phyloP scores from a whole-genome alignment of 1,140 invertebrate species.

The Drosophila quadrilineata region DNA sequence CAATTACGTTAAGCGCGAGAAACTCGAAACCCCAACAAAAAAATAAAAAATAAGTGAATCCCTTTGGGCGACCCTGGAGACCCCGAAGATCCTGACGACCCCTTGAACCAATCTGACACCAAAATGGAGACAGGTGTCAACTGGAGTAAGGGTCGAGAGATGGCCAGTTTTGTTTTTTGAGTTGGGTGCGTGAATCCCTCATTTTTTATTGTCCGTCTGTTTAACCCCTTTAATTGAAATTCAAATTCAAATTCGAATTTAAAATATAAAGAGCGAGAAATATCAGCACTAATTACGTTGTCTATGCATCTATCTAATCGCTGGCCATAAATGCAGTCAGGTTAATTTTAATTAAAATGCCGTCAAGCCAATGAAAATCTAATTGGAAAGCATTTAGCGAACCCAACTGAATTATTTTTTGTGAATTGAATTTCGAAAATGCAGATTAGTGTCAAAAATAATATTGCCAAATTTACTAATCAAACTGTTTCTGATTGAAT shows the following conservation, averaged over 20 bases:
- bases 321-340: slow-evolving; percentile 18
- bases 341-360: slow-evolving; percentile 53
- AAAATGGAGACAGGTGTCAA: slow-evolving; percentile 62
- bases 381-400: too few relatives aligned
- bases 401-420: too few relatives aligned
- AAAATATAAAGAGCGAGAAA: not conserved
- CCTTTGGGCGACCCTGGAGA: slow-evolving; percentile 9
- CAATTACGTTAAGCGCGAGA: slow-evolving; percentile 30
- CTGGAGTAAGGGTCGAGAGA: not conserved
- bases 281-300: slow-evolving; percentile 55
- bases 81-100: too few relatives aligned
- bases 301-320: slow-evolving; percentile 54
- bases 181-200: slow-evolving; percentile 50
- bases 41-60: too few relatives aligned
- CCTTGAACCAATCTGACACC: slow-evolving; percentile 35
- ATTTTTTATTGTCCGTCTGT: too few relatives aligned
- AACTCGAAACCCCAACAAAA: slow-evolving; percentile 26
- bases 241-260: slow-evolving; percentile 45
- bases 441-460: too few relatives aligned
- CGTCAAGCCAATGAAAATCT: slow-evolving; percentile 21
- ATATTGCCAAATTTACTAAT: too few relatives aligned
- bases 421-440: slow-evolving; percentile 26
- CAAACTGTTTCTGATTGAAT: too few relatives aligned
- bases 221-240: slow-evolving; percentile 57
- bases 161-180: slow-evolving; percentile 50